A percentile compares a stretch with the other conserved stretches of the same genome.
Conservation (phyloP, 37 sponge, comb jelly and placozoan species). For the Aplysina aerophoba region DNA sequence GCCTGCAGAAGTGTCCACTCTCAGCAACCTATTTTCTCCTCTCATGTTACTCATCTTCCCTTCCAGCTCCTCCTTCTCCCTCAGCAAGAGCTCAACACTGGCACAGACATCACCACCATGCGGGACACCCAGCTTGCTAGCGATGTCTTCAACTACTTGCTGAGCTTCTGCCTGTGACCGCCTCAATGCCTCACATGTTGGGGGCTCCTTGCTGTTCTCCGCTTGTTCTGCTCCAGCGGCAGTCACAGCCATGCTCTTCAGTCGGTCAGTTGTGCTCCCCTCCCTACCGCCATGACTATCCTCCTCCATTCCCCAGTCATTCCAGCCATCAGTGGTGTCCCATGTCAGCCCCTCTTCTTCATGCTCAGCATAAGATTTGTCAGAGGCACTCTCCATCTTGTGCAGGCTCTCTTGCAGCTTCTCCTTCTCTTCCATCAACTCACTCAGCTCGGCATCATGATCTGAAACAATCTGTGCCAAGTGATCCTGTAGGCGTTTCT, state of each 20-base stretch:
- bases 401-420: not conserved
- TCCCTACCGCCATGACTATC: no score
- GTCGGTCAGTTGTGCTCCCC: not conserved
- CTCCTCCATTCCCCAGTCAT: not conserved
- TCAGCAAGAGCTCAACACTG: not conserved
- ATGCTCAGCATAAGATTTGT: not conserved
- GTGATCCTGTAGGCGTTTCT: conserved; percentile 44
- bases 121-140: no score
- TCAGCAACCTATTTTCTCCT: not conserved
- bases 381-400: not conserved
- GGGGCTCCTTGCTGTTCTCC: no score
- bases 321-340: not conserved
- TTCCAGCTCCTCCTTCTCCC: conserved; percentile 19
- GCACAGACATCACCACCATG: no score
- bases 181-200: no score
- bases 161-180: no score
- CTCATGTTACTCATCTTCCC: not conserved
- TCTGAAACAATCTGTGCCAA: conserved; percentile 36
- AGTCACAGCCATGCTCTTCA: no score
- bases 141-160: no score
- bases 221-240: no score
- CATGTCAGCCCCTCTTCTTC: not conserved
- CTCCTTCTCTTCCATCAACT: conserved; percentile 34
- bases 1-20: not conserved
- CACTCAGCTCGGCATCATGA: conserved; percentile 49